phyloP scores from a whole-genome alignment of 2,888 invertebrate species.

The Eupithecia subumbrata region DNA sequence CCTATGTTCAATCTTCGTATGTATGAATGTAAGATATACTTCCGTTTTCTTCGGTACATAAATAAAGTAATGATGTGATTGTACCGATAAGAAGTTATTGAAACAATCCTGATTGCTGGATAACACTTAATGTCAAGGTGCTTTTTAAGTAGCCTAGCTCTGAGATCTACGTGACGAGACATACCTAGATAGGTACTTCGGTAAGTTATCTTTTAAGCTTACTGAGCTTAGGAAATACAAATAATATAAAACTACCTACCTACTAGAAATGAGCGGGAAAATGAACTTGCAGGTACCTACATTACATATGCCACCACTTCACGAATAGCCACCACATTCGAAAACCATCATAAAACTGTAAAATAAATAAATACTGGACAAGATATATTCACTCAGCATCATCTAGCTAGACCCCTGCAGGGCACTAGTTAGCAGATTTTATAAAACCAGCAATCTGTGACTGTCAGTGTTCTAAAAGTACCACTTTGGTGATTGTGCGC shows the following conservation, averaged over 20 bases:
- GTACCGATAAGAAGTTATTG: conserved; percentile 1
- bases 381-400: no score
- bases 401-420: no score
- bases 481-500: no score
- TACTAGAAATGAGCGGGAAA: not conserved
- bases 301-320: no score
- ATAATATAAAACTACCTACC: no score
- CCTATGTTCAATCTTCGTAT: no score
- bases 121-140: not conserved
- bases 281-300: no score
- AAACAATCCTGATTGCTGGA: conserved; percentile 4
- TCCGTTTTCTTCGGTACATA: not conserved
- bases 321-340: not conserved
- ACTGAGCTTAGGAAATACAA: not conserved
- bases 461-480: no score
- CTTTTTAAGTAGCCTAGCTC: not conserved
- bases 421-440: no score
- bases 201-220: not conserved
- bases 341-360: not conserved
- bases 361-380: no score
- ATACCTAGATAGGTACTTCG: not conserved
- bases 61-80: not conserved
- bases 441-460: no score
- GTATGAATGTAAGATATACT: not conserved
- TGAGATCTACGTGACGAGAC: not conserved